Evolutionary conservation across 2,888 invertebrate species (phyloP), one percentile per base, ranked within the genome.

Genomic region (Eupithecia abbreviata): DNA sequence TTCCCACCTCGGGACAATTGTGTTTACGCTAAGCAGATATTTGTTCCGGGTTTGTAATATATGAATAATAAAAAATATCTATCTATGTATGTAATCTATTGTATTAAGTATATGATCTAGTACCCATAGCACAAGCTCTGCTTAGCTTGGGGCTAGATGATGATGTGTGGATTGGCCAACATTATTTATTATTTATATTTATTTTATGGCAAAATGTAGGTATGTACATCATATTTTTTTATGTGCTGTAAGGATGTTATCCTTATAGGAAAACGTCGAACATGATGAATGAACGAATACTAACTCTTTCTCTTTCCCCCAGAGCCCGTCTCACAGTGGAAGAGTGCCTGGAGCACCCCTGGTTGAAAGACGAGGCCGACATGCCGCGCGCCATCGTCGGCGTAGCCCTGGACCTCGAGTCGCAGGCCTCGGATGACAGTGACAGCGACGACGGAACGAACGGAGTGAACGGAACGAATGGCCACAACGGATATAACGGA

Each of bases 341-440:
- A 88, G 97, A 98, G 94, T 97, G 98, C 95, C 96, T 98, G 90
- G 97, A 98, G 91, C 98, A 99, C 95, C 96, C 97, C 87, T 99
- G 98, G 99, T 96, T 99, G 85, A 96, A 96, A 93, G 96, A 96
- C 92, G 96, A 96, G 85, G 91, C 93, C 84, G 92, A 95, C 80
- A 90, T 96, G 82, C 95, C 96, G 84, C 93, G 93, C 80, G 93
- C 91, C 84, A 95, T 95, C 83, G 92, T 91, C 76, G 93, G 94
- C 77, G 94, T 93, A 65, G 69, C 69, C 47, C 93, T 91, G 85
- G 90, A 88, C 76, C 90, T 87, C 75, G 80, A 90, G 72, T 88
- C 83, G 76, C 88, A 85, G 72, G 85, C 82, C 66, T 85, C 84
- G 75, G 86, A 79, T 30, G 76, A 76, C 72, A 76, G 43, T 43